Conservation (phyloP, 2,888 invertebrate genomes). For the Cryptocephalus primarius region DNA sequence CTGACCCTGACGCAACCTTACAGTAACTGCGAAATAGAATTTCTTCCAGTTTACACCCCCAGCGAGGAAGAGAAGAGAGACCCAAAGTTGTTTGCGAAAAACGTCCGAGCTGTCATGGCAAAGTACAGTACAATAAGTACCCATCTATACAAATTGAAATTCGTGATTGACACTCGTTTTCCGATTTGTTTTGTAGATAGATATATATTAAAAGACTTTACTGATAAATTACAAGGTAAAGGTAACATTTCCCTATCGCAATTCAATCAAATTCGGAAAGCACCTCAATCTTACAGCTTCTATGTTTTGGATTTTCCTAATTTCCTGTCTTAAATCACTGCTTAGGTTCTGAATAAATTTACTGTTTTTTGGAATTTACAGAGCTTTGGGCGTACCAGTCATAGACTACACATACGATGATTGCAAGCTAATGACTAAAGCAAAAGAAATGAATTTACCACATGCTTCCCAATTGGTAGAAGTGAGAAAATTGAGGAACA, state of each 20-base stretch:
- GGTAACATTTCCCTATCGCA: too few relatives aligned
- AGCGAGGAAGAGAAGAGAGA: slow-evolving; percentile 75
- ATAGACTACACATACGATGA: slow-evolving; percentile 90
- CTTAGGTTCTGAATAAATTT: not conserved
- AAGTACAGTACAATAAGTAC: slow-evolving; percentile 46
- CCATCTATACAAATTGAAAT: too few relatives aligned
- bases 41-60: slow-evolving; percentile 83
- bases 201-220: too few relatives aligned
- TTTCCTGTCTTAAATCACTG: too few relatives aligned
- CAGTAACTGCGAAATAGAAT: slow-evolving; percentile 82
- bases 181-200: too few relatives aligned
- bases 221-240: too few relatives aligned
- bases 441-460: slow-evolving; percentile 74
- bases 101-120: slow-evolving; percentile 85
- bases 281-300: too few relatives aligned
- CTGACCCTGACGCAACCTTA: slow-evolving; percentile 79
- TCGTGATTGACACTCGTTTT: too few relatives aligned
- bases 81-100: slow-evolving; percentile 80
- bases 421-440: slow-evolving; percentile 72
- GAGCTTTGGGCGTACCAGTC: slow-evolving; percentile 74
- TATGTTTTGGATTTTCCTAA: too few relatives aligned
- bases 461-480: slow-evolving; percentile 64
- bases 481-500: slow-evolving; percentile 63
- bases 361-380: slow-evolving; percentile 31
- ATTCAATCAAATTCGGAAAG: too few relatives aligned